A percentile compares a stretch with the other conserved stretches of the same genome.
Conservation (phyloP, 2,888 invertebrate species). For the Deladenus siricidicola region DNA sequence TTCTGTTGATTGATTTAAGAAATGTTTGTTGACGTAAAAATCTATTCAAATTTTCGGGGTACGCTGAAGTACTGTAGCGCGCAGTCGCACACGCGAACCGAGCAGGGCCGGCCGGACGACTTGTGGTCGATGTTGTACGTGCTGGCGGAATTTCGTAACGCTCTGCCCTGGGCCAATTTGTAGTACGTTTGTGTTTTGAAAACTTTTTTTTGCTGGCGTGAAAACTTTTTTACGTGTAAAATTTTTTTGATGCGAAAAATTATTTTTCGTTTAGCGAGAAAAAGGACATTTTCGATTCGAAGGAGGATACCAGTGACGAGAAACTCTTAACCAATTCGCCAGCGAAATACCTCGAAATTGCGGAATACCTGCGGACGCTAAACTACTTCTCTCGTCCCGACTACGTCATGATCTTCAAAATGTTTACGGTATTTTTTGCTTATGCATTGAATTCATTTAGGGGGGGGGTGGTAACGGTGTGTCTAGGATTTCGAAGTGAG, state of each 20-base stretch:
- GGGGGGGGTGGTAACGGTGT: too few relatives aligned
- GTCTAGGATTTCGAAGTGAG: too few relatives aligned
- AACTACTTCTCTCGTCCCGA: constrained; percentile 32
- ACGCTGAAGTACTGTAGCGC: too few relatives aligned
- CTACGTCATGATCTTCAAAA: constrained; percentile 23
- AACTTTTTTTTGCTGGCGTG: constrained; percentile 7
- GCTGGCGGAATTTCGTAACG: too few relatives aligned
- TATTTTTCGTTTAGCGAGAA: background rate
- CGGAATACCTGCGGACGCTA: constrained; percentile 21
- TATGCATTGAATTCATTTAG: too few relatives aligned
- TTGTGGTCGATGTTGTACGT: too few relatives aligned
- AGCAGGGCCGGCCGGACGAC: too few relatives aligned
- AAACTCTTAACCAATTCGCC: constrained; percentile 11
- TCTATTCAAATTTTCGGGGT: too few relatives aligned
- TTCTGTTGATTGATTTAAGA: too few relatives aligned
- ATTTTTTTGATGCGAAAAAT: constrained; percentile 7
- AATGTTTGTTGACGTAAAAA: too few relatives aligned
- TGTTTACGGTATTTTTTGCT: constrained; percentile 13
- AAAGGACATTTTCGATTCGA: background rate
- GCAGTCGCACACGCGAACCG: too few relatives aligned
- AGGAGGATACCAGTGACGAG: background rate
- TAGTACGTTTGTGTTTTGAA: background rate
- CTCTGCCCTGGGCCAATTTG: too few relatives aligned
- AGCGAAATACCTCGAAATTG: constrained; percentile 31
- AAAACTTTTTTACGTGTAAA: background rate